phyloP scores from a whole-genome alignment of 2,113 vertebrate species.

The Columba livia region DNA sequence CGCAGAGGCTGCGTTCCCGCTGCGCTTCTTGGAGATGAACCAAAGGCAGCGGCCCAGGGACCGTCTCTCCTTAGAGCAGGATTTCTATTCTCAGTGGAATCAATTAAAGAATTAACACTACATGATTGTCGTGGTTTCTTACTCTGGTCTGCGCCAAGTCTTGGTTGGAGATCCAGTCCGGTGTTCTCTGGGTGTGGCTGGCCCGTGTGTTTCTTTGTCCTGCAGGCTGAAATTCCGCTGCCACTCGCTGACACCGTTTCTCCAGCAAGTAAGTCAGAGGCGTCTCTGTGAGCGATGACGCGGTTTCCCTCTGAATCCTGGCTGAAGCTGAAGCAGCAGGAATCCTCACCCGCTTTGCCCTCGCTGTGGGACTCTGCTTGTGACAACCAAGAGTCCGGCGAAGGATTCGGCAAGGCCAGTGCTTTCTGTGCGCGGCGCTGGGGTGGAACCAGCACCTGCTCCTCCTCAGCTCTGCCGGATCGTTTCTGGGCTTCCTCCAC shows the following conservation, averaged over 20 bases:
- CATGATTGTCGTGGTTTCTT: fast-evolving
- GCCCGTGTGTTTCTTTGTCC: neutral
- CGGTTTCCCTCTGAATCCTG: neutral
- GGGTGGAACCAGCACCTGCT: neutral
- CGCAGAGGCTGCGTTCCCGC: fast-evolving
- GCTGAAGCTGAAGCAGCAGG: neutral
- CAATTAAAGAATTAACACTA: fast-evolving
- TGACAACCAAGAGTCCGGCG: fast-evolving
- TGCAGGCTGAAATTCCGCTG: neutral
- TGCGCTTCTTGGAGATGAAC: fast-evolving
- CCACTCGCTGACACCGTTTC: fast-evolving
- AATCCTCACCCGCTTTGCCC: neutral
- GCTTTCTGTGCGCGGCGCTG: fast-evolving
- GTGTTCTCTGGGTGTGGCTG: too few species aligned
- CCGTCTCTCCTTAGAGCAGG: fast-evolving
- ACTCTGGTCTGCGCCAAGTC: neutral
- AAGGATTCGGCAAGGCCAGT: fast-evolving
- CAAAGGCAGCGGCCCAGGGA: neutral
- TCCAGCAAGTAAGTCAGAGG: fast-evolving
- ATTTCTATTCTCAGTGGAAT: neutral
- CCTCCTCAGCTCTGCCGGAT: fast-evolving
- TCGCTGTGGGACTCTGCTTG: fast-evolving
- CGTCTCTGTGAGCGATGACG: neutral
- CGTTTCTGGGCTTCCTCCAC: neutral
- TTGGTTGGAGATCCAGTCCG: neutral